phyloP scores from a whole-genome alignment of 2,113 vertebrate genomes.

The Acanthochromis polyacanthus region DNA sequence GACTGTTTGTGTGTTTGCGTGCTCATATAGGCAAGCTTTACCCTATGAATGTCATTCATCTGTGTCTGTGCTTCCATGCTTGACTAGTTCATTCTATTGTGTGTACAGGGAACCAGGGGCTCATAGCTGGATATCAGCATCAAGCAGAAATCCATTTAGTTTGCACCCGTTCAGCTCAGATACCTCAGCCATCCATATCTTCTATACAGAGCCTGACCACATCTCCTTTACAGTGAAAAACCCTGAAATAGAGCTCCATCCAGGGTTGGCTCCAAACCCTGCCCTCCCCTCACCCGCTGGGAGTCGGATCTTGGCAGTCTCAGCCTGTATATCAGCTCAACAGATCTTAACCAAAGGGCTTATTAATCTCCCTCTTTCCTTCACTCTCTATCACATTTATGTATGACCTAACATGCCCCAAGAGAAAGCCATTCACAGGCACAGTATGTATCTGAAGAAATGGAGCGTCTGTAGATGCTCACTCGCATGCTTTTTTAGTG shows the following conservation, averaged over 20 bases:
- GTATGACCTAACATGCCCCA: conserved; percentile 33
- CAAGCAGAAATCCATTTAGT: conserved; percentile 71
- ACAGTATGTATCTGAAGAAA: conserved; percentile 43
- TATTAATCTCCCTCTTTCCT: conserved; percentile 36
- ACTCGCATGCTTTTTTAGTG: conserved; percentile 36
- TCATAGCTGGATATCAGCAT: conserved; percentile 64
- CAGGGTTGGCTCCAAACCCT: conserved; percentile 23
- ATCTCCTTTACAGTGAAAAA: conserved; percentile 35
- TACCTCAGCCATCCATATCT: conserved; percentile 32
- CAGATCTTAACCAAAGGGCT: conserved; percentile 53
- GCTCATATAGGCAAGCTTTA: conserved; percentile 13
- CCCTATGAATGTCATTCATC: conserved; percentile 47
- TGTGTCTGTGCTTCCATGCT: conserved; percentile 40
- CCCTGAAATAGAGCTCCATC: conserved; percentile 37
- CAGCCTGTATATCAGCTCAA: conserved; percentile 29
- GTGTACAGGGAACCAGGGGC: conserved; percentile 46
- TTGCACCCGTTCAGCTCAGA: conserved; percentile 60
- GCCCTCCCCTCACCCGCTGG: neutral
- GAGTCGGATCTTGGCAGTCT: conserved; percentile 20
- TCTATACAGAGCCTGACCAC: neutral
- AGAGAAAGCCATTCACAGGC: conserved; percentile 7
- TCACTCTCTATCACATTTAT: conserved; percentile 25
- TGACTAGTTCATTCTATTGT: conserved; percentile 49
- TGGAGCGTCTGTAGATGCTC: conserved; percentile 37
- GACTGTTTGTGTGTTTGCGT: neutral